Base-by-base conservation (phyloP, 2,888 invertebrate genomes). In the Pandemis heparana region DNA sequence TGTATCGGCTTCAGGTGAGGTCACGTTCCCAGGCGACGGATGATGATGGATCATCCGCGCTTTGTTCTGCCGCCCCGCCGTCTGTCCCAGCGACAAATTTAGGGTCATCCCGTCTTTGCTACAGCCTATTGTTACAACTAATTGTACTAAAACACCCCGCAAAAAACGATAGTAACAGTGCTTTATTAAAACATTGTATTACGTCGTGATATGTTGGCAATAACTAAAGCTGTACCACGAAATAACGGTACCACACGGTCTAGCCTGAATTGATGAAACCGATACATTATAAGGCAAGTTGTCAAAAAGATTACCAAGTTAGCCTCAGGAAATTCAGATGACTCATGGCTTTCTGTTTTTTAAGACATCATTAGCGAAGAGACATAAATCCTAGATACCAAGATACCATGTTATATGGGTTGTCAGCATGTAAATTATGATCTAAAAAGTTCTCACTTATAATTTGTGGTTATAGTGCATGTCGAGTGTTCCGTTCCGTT, bases 391-490 rank as follows among this genome's bases (percentile, higher is more conserved):
- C 65, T 65, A 74, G 64, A 74, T 70, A 74, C 59, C 64, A 73
- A 73, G 74, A 65, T 67, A 71, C 53, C 69, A 76, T 72, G 75
- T 78, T 80, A 82, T 78, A 80, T 78, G 83, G 83, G 82, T 87
- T 88, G 87, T 89, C 89, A 86, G 88, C 89, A 87, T 88, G 84
- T 88, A 89, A 89, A 87, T 88, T 85, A 86, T 87, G 85, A 87
- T 89, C 87, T 90, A 90, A 94, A 94, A 91, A 89, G 90, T 93
- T 94, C 92, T 93, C 94, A 92, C 92, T 93, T 91, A 92, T 94
- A 94, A 94, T 94, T 94, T 91, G 94, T 94, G 94, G 86, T 92
- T 91, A 93, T 84, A 88, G 89, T 90, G 93, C 94, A 93, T 94
- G 92, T 92, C 94, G 92, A 85, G 89, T 89, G 87, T 87, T 91